Evolutionary conservation across 2,113 vertebrate species (phyloP).

Genomic region (Hippoglossus stenolepis): DNA sequence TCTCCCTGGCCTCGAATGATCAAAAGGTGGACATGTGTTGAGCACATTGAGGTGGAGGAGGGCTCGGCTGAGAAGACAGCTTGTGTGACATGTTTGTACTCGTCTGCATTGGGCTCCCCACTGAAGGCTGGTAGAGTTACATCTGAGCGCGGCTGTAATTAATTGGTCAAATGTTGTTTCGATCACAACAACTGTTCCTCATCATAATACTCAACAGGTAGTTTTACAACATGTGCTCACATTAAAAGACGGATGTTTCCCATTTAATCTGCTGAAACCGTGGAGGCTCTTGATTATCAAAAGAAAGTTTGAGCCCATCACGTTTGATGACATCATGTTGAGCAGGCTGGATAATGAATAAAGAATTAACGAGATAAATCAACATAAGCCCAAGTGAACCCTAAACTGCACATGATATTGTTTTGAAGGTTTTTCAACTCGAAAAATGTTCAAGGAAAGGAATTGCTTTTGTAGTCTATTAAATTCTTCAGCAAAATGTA

Average conservation of each 20-base stretch:
- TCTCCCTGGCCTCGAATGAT: conserved; percentile 44
- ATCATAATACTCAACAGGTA: background rate
- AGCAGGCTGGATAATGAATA: too few relatives aligned
- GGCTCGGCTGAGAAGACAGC: conserved; percentile 16
- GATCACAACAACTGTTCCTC: conserved; percentile 1
- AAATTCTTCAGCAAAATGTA: too few relatives aligned
- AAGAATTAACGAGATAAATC: too few relatives aligned
- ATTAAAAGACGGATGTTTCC: background rate
- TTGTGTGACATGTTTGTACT: conserved; percentile 15
- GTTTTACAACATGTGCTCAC: background rate
- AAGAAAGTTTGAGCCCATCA: too few relatives aligned
- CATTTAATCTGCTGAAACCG: background rate
- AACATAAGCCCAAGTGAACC: too few relatives aligned
- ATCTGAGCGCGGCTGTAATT: background rate
- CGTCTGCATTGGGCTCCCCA: background rate
- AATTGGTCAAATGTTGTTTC: conserved; percentile 20
- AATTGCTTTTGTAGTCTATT: too few relatives aligned
- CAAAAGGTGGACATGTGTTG: conserved; percentile 65
- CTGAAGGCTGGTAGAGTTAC: background rate
- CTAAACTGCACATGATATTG: too few relatives aligned
- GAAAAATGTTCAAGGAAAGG: too few relatives aligned
- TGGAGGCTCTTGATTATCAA: background rate
- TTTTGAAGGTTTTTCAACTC: too few relatives aligned
- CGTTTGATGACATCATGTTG: too few relatives aligned
- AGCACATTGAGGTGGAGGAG: conserved; percentile 60